phyloP scores from a whole-genome alignment of 2,113 vertebrate species.

The Balaeniceps rex region DNA sequence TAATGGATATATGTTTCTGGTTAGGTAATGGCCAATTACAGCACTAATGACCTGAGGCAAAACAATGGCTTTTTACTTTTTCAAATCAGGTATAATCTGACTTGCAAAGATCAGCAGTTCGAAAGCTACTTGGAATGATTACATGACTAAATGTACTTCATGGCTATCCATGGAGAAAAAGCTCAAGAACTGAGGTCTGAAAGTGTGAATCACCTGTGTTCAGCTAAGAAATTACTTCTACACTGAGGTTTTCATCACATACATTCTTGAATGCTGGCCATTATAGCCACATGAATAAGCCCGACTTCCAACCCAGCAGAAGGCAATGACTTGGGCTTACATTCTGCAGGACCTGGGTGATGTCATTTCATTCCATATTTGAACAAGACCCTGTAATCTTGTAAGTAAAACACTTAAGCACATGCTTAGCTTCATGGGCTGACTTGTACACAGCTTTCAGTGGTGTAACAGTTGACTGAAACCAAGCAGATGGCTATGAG shows the following conservation, averaged over 20 bases:
- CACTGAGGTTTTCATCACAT: neutral
- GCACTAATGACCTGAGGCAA: conserved; percentile 23
- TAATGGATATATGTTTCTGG: neutral
- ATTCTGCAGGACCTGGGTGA: neutral
- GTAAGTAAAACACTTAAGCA: neutral
- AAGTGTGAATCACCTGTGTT: neutral
- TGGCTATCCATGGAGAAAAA: neutral
- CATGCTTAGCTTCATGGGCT: neutral
- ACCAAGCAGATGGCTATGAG: neutral
- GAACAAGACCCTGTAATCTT: neutral
- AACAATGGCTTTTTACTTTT: conserved; percentile 8
- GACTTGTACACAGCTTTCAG: neutral
- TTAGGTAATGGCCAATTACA: conserved; percentile 38
- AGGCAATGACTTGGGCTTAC: neutral
- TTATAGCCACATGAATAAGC: neutral
- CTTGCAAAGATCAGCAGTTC: conserved; percentile 6
- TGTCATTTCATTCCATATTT: neutral
- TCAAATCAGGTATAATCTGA: neutral
- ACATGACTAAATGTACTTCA: neutral
- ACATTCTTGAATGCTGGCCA: neutral
- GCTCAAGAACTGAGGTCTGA: neutral
- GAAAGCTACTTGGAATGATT: neutral
- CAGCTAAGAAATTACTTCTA: neutral
- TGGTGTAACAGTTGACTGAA: neutral
- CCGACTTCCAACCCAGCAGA: neutral